Evolutionary conservation across 2,113 vertebrate species (phyloP), one percentile per base, ranked within the genome.

Genomic region (Sander lucioperca): DNA sequence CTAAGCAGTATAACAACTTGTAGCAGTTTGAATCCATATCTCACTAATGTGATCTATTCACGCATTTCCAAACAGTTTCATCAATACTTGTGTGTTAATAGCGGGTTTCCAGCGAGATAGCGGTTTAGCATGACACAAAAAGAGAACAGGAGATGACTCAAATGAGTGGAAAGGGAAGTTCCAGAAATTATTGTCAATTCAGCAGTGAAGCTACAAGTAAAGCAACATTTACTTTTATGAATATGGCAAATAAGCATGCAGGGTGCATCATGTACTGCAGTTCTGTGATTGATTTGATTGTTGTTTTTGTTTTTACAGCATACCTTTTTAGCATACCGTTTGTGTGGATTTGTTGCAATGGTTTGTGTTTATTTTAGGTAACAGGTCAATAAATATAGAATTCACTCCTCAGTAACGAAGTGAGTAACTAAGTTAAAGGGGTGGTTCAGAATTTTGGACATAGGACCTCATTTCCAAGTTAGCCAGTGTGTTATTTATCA

Each of bases 61-160:
- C 65, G 39, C 71, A 66, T 77, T 66, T 59, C 14, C 67, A 74
- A 70, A 61, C 63, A 21, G 12, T 79, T 79, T 63, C 53, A 33
- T 66, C 65, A 47, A 16, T 47, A 33, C 47, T 58, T 79, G 67
- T 80, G 10, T 70, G 36, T 83, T 74, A 16, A 73, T 48, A 50
- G n/a, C 3, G 9, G 58, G 21, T 51, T 62, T 58, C 15, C 45
- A 59, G 57, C 19, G 39, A 36, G 63, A 66, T 36, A 74, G 70
- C 27, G 23, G 12, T 50, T 74, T 43, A 70, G 48, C 21, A 1
- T 58, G 63, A 61, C 27, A 39, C 36, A 25, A 1, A 27, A 30
- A 64, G 43, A 62, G n/a, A 63, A 57, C 10, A 53, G 57, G 36
- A 62, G 23, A 61, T 19, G 21, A 54, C 45, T 65, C 18, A 64